These are phyloP conservation scores for Daubentonia madagascariensis DNA, from an alignment of 2,113 vertebrate species.

Conservation along the genomic window DNA sequence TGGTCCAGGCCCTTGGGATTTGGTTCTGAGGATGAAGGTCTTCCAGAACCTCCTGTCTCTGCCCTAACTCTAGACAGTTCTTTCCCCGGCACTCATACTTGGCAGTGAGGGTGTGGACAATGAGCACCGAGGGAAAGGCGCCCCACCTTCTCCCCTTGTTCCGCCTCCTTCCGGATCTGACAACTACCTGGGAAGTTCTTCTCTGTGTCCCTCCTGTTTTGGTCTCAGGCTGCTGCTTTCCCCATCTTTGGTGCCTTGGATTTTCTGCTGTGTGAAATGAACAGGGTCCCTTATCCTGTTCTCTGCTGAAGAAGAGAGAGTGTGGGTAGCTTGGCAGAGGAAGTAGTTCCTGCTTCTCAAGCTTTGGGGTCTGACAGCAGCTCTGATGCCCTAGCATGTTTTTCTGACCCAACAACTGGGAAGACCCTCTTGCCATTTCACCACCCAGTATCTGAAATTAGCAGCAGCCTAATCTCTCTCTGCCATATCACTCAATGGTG, in stretches of 20 bases:
- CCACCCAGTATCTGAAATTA: slow-evolving; percentile 77
- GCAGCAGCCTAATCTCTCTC: slow-evolving; percentile 80
- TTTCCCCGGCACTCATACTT: background rate
- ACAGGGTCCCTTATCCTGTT: background rate
- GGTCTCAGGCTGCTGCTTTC: background rate
- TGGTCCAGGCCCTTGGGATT: background rate
- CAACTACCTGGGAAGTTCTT: background rate
- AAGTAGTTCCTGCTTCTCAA: background rate
- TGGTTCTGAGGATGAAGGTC: background rate
- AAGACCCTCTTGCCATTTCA: slow-evolving; percentile 54
- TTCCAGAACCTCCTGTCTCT: background rate
- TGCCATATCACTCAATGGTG: slow-evolving; percentile 81
- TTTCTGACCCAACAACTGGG: background rate
- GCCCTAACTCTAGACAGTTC: background rate
- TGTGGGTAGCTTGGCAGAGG: background rate
- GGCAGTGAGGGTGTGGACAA: rapidly evolving
- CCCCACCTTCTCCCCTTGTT: background rate
- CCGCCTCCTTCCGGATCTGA: background rate
- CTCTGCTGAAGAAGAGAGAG: background rate
- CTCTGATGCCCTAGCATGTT: background rate
- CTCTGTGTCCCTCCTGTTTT: rapidly evolving
- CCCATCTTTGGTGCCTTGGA: background rate
- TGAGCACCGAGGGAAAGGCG: background rate
- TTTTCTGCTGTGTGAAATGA: background rate
- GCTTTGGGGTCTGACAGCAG: background rate